Evolutionary conservation across 2,113 vertebrate species (phyloP).

Genomic region (Toxostoma redivivum): DNA sequence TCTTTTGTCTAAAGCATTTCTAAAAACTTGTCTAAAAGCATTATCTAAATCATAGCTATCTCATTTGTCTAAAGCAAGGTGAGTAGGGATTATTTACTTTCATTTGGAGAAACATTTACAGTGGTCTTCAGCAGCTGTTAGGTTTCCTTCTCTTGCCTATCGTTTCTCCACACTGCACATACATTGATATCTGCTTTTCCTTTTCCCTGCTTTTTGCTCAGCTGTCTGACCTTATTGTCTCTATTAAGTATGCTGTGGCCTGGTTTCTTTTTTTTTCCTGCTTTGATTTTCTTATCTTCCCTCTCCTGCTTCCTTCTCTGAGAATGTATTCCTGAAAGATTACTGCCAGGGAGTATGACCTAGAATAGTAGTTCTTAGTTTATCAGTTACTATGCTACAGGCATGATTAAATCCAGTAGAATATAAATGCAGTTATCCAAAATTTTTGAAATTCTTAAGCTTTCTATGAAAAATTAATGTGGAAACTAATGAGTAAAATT

Average conservation of each 20-base stretch:
- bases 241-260: not conserved
- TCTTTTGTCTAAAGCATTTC: not conserved
- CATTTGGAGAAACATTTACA: not conserved
- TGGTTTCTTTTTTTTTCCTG: not conserved
- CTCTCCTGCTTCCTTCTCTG: not conserved
- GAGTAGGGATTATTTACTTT: not conserved
- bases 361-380: not conserved
- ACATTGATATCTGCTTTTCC: not conserved
- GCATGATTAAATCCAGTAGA: not conserved
- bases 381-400: not conserved
- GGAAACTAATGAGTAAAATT: not conserved
- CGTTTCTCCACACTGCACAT: not conserved
- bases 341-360: not conserved
- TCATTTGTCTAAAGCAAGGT: not conserved
- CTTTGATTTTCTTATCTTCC: constrained; percentile 11
- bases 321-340: constrained; percentile 25
- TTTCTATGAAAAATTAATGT: not conserved
- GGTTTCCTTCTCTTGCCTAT: not conserved
- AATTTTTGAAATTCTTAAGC: not conserved
- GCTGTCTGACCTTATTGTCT: not conserved
- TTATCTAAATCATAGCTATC: not conserved
- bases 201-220: not conserved
- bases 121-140: not conserved
- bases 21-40: not conserved
- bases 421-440: not conserved